Conservation (phyloP, 2,888 invertebrate species). For the Alloscopus bannaensis region DNA sequence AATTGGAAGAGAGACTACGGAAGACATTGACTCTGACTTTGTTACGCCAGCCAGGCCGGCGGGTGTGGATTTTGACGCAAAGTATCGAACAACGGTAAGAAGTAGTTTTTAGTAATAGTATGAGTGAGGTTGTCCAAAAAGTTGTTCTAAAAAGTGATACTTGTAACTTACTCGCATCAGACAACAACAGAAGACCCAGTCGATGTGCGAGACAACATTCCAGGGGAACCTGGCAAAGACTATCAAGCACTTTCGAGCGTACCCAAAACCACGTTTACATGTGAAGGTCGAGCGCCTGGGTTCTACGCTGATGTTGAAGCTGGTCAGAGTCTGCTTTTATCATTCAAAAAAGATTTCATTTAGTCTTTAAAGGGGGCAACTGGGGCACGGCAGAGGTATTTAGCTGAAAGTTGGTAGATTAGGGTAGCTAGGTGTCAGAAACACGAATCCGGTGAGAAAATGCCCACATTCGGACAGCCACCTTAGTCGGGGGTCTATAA, state of each 20-base stretch:
- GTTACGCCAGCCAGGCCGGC: constrained; percentile 32
- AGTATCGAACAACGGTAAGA: constrained; percentile 29
- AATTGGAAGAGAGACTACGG: constrained; percentile 11
- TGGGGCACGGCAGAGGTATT: too few species aligned
- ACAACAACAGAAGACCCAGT: constrained; percentile 59
- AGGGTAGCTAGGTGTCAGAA: too few species aligned
- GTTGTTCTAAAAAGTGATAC: background rate
- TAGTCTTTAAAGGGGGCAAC: too few species aligned
- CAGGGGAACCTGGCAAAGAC: constrained; percentile 82
- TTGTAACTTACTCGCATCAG: constrained; percentile 17
- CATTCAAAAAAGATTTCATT: too few species aligned
- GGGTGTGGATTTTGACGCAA: background rate
- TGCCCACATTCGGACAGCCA: too few species aligned
- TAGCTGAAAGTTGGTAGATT: too few species aligned
- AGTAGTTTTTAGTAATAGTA: background rate
- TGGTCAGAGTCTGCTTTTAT: too few species aligned
- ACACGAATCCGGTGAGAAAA: too few species aligned
- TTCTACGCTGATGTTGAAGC: constrained; percentile 75
- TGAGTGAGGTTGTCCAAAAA: constrained; percentile 14
- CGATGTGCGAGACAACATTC: constrained; percentile 81
- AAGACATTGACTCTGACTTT: constrained; percentile 48
- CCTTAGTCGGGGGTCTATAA: too few species aligned
- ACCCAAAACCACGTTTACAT: constrained; percentile 81
- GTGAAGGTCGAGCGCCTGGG: constrained; percentile 78
- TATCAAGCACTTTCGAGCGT: constrained; percentile 80